Evolutionary conservation across 1,140 invertebrate genomes (phyloP).

Genomic region (Conopomorpha cramerella): DNA sequence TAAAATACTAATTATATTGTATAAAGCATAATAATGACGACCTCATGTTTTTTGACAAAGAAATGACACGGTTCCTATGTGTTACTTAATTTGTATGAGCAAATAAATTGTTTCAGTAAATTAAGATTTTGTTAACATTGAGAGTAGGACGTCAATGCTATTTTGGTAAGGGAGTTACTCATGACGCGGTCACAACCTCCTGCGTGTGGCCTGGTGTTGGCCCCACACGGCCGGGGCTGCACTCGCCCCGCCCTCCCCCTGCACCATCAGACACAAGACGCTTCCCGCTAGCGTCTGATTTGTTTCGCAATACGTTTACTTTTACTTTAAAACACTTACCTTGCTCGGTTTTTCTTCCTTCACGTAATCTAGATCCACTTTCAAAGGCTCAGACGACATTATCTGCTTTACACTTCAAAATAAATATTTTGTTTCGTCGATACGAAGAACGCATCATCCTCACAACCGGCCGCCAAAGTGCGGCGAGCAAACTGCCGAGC

Average conservation of each 20-base stretch:
- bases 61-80: too few species aligned
- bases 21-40: too few species aligned
- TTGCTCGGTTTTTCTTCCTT: slow-evolving; percentile 50
- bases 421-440: slow-evolving; percentile 44
- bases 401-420: slow-evolving; percentile 45
- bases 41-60: too few species aligned
- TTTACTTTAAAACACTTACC: slow-evolving; percentile 38
- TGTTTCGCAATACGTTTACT: slow-evolving; percentile 48
- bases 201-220: slow-evolving; percentile 53
- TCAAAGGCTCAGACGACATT: slow-evolving; percentile 55
- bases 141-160: too few species aligned
- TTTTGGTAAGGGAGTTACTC: slow-evolving; percentile 52
- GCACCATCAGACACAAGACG: slow-evolving; percentile 45
- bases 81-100: too few species aligned
- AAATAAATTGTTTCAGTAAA: too few species aligned
- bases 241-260: slow-evolving; percentile 56
- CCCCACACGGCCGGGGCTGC: slow-evolving; percentile 51
- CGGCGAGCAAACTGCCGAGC: slow-evolving; percentile 43
- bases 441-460: slow-evolving; percentile 45
- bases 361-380: slow-evolving; percentile 53
- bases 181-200: slow-evolving; percentile 54
- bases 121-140: too few species aligned
- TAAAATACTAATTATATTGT: too few species aligned
- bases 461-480: slow-evolving; percentile 54
- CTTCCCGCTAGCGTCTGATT: slow-evolving; percentile 50